Evolutionary conservation across 2,888 invertebrate genomes (phyloP).

Genomic region (Ferdinandea cuprea): DNA sequence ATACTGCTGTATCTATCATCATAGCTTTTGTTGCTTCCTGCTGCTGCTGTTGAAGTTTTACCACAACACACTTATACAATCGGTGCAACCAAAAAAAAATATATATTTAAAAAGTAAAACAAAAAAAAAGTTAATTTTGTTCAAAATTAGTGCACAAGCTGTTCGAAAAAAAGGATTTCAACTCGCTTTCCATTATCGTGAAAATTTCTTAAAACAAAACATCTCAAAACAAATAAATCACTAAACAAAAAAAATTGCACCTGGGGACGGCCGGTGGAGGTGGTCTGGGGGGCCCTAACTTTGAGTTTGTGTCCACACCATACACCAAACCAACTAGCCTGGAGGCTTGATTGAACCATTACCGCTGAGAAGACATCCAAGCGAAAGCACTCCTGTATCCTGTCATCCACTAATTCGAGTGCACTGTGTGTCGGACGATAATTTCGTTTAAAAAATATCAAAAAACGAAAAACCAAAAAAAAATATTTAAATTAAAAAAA

Average conservation of each 20-base stretch:
- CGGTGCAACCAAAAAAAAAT: constrained; percentile 58
- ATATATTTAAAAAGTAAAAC: constrained; percentile 9
- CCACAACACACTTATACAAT: constrained; percentile 68
- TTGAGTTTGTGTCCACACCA: constrained; percentile 59
- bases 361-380: constrained; percentile 15
- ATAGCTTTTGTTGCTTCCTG: constrained; percentile 71
- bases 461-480: constrained; percentile 22
- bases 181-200: constrained; percentile 62
- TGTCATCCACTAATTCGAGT: constrained; percentile 34
- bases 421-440: constrained; percentile 33
- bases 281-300: constrained; percentile 81
- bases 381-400: constrained; percentile 32
- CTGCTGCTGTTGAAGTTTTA: constrained; percentile 57
- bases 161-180: constrained; percentile 48
- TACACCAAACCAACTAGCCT: constrained; percentile 58
- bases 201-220: constrained; percentile 34
- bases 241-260: constrained; percentile 55
- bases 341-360: constrained; percentile 56
- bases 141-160: constrained; percentile 72
- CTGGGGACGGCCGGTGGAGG: constrained; percentile 83
- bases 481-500: constrained; percentile 19
- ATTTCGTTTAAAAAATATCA: constrained; percentile 23
- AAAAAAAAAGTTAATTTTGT: constrained; percentile 6
- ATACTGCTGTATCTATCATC: constrained; percentile 50
- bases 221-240: constrained; percentile 38